Percentiles rank a stretch among this genome's conserved stretches.
These are phyloP conservation scores for Micrastur ruficollis DNA, from an alignment of 2,797 vertebrate species.

Conservation along the genomic window DNA sequence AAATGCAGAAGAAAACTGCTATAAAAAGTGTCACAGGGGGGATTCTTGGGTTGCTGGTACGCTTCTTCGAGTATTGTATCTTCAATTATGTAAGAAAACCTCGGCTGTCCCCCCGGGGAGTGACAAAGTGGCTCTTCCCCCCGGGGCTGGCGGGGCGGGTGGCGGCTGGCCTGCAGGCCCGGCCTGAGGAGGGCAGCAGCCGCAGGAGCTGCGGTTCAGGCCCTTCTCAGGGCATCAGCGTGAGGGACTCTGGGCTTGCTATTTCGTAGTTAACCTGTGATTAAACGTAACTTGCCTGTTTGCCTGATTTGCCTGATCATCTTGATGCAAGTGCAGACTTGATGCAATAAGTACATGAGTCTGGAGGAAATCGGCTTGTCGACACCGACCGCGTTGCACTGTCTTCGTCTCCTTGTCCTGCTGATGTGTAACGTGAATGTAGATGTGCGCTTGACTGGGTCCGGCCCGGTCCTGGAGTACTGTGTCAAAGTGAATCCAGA, in stretches of 20 bases:
- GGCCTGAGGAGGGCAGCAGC: not conserved
- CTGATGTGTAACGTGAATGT: not conserved
- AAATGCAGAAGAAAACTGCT: not conserved
- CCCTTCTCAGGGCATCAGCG: fast-evolving
- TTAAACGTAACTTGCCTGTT: not conserved
- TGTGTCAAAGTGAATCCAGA: fast-evolving
- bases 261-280: not conserved
- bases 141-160: not conserved
- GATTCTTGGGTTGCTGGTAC: not conserved
- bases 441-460: fast-evolving
- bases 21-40: not conserved
- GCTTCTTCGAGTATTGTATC: not conserved
- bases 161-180: too few relatives aligned
- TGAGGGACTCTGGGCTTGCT: not conserved
- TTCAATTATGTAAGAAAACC: not conserved
- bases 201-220: not conserved
- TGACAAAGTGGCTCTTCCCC: not conserved
- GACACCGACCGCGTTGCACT: fast-evolving
- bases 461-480: fast-evolving
- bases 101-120: not conserved
- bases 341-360: not conserved
- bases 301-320: not conserved
- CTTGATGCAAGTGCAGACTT: not conserved
- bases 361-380: not conserved
- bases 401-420: not conserved